Base-by-base conservation (phyloP, 2,113 vertebrate species). In the Erpornis zantholeuca region DNA sequence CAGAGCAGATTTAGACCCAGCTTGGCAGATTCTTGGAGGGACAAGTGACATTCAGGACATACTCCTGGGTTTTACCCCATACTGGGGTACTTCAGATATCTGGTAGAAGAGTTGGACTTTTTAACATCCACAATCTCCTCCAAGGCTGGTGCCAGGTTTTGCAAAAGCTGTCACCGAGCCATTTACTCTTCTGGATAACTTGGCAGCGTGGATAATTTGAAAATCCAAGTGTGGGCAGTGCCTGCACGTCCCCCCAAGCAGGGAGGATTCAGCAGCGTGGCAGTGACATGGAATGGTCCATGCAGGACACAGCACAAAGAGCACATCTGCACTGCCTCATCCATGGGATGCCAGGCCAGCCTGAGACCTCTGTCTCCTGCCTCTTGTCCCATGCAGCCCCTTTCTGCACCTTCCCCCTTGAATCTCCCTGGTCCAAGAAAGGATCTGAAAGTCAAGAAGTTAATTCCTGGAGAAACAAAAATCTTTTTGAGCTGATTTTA, bases 281-380 rank as follows among this genome's bases (percentile, higher is more conserved):
- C 21, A 25, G 3, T 12, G 60, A 2, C 15, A 21, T 0, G 1
- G 53, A 27, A 10, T 44, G 36, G 27, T 33, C 50, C 21, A 2
- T 28, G 54, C 4, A 25, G 70, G 16, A 31, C 36, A 13, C 28
- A 60, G 27, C 33, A 50, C 2, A 9, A 19, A 75, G 22, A 50
- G 5, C 45, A 28, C 54, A 18, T 14, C 28, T 53, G 81, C 33
- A 28, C 35, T 54, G 25, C 49, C 29, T 15, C 56, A 25, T 11
- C 53, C 33, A 5, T 7, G 52, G 36, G n/a, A 10, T 63, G 44
- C 69, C 44, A 31, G 42, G 6, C 61, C 31, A 78, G 11, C 60
- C 28, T 12, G 25, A 64, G 20, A 33, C 21, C 28, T 61, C 66
- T 88, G 44, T 52, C 40, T 70, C 56, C 8, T 44, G 18, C 56